A percentile compares a stretch with the other conserved stretches of the same genome.
Evolutionary conservation across 2,888 invertebrate genomes (phyloP).

Genomic region (Scaptomyza cyrtandrae): DNA sequence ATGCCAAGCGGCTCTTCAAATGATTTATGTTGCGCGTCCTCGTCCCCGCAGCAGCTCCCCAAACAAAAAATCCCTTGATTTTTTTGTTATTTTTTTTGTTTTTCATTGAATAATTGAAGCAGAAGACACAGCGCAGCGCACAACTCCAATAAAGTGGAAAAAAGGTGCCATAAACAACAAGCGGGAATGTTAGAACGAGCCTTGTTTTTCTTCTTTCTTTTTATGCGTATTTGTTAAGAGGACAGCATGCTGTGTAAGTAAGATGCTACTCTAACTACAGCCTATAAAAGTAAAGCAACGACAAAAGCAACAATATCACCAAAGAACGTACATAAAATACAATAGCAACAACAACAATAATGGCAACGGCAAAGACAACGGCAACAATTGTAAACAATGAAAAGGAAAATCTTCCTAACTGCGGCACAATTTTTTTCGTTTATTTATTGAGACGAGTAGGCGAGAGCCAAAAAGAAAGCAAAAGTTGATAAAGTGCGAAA

Average conservation of each 20-base stretch:
- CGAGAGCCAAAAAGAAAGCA: slow-evolving; percentile 28
- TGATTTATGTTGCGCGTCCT: slow-evolving; percentile 66
- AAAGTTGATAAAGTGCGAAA: slow-evolving; percentile 43
- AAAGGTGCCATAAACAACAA: slow-evolving; percentile 78
- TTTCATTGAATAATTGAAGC: slow-evolving; percentile 75
- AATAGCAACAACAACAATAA: neutral
- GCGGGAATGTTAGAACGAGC: slow-evolving; percentile 40
- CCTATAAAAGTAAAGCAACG: slow-evolving; percentile 15
- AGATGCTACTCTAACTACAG: slow-evolving; percentile 39
- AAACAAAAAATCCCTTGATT: neutral
- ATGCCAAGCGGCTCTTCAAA: slow-evolving; percentile 47
- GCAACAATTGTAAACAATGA: slow-evolving; percentile 72
- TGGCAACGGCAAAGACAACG: too few relatives aligned
- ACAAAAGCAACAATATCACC: slow-evolving; percentile 42
- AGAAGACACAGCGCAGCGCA: slow-evolving; percentile 54
- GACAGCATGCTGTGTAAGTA: slow-evolving; percentile 31
- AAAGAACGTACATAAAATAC: slow-evolving; percentile 21
- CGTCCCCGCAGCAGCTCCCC: slow-evolving; percentile 28
- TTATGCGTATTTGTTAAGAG: slow-evolving; percentile 37
- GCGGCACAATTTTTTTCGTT: slow-evolving; percentile 74
- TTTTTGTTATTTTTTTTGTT: slow-evolving; percentile 19
- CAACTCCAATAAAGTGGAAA: slow-evolving; percentile 77
- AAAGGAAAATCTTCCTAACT: slow-evolving; percentile 62
- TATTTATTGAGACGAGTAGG: slow-evolving; percentile 74
- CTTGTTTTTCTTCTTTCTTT: slow-evolving; percentile 36